Evolutionary conservation across 2,888 invertebrate species (phyloP), one percentile per base, ranked within the genome.

Genomic region (Chrysopilus asiliformis): DNA sequence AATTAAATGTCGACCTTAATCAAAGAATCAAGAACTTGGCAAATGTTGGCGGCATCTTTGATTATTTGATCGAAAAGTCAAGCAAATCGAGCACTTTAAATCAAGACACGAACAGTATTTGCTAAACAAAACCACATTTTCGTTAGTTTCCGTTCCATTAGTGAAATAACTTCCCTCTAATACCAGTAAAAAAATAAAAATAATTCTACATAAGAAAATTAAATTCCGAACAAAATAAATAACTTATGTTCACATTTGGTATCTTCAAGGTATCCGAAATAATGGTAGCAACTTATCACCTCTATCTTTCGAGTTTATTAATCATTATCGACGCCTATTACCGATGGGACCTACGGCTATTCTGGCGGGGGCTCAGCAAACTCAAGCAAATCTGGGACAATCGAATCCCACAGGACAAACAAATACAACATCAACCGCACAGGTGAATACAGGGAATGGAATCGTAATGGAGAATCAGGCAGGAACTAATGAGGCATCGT

Each of bases 251-350:
- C n/a, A n/a, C n/a, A n/a, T n/a, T n/a, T n/a, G n/a, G n/a, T n/a
- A n/a, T n/a, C n/a, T n/a, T n/a, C n/a, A n/a, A n/a, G 43, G 40
- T 32, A 28, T 35, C 32, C 38, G 43, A 19, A 41, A 40, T 41
- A 35, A 27, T 25, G n/a, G n/a, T n/a, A 40, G 31, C 20, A 42
- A 28, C 18, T 19, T 39, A 18, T 42, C 44, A 22, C 44, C 42
- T 26, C 22, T 38, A 32, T 41, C 41, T 4, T 42, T 44, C 32
- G 44, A 44, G 38, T 44, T 44, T 36, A 40, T 44, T 17, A 42
- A 36, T 33, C 44, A 44, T 34, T 44, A 44, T 38, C 42, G 44
- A 24, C 40, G 42, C 7, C 31, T 44, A 24, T 31, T 44, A 31
- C 44, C 44, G 2, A 39, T 44, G 34, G 39, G 38, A 25, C 42